Percentiles rank a stretch among this genome's conserved stretches.
These are phyloP conservation scores for Chironomus striatipennis DNA, from an alignment of 1,140 invertebrate genomes.

Conservation along the genomic window DNA sequence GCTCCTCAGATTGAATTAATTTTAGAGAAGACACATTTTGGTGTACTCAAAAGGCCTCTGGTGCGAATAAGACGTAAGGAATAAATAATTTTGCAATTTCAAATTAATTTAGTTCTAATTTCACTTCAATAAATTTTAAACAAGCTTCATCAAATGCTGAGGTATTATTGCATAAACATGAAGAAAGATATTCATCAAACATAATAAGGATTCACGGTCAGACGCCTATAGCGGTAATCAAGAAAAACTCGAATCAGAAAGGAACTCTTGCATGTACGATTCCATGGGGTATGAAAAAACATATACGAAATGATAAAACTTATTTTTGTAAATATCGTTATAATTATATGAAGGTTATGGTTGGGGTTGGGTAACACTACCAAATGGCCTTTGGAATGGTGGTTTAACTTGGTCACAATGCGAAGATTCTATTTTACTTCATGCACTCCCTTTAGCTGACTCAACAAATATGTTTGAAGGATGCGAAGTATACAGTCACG, in stretches of 20 bases:
- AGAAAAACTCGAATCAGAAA: conserved; percentile 38
- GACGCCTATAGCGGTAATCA: conserved; percentile 38
- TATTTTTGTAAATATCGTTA: not conserved
- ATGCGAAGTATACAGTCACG: not conserved
- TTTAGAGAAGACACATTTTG: conserved; percentile 51
- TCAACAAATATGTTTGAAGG: conserved; percentile 48
- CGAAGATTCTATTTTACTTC: conserved; percentile 50
- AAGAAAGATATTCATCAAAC: conserved; percentile 5
- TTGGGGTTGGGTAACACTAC: conserved; percentile 52
- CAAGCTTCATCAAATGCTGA: conserved; percentile 47
- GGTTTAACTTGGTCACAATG: conserved; percentile 52
- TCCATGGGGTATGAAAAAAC: conserved; percentile 30
- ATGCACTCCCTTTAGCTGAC: conserved; percentile 50
- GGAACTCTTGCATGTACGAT: conserved; percentile 38
- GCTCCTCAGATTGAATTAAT: conserved; percentile 51
- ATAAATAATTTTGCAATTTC: not conserved
- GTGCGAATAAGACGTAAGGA: conserved; percentile 51
- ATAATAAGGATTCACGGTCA: conserved; percentile 35
- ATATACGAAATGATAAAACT: too few species aligned
- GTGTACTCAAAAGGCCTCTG: conserved; percentile 48
- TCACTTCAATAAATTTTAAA: conserved; percentile 26
- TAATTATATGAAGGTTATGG: conserved; percentile 40
- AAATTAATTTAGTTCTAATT: not conserved
- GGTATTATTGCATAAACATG: conserved; percentile 28
- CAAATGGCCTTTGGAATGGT: conserved; percentile 52